phyloP scores from a whole-genome alignment of 1,140 invertebrate genomes.

The Aphaenogaster rudis region DNA sequence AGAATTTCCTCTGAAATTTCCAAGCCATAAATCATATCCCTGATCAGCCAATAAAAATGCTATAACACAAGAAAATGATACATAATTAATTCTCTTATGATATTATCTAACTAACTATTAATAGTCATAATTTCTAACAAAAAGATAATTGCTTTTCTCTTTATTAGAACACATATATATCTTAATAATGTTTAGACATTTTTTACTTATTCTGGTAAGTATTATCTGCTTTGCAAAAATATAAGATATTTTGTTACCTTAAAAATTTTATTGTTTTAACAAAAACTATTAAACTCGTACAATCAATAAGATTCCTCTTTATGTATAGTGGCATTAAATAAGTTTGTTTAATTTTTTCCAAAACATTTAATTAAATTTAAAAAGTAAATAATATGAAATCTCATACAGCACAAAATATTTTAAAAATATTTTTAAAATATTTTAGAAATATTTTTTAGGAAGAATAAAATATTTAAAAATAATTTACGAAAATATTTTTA shows the following conservation, averaged over 20 bases:
- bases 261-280: neutral
- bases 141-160: neutral
- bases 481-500: no score
- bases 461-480: no score
- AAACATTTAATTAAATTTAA: no score
- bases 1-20: constrained; percentile 88
- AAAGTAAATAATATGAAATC: no score
- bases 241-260: neutral
- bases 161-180: neutral
- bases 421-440: no score
- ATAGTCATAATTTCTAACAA: neutral
- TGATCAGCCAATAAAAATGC: constrained; percentile 89
- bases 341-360: no score
- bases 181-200: neutral
- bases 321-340: no score
- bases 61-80: constrained; percentile 25
- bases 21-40: constrained; percentile 91
- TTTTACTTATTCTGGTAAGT: neutral
- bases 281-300: no score
- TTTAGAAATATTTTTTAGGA: no score
- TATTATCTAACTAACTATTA: neutral
- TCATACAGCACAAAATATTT: no score
- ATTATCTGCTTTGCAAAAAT: neutral
- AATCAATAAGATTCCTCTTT: neutral
- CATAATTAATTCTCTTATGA: neutral